Evolutionary conservation across 92 coral and sea anemone species (phyloP).

Genomic region (Epizoanthus ramosus): DNA sequence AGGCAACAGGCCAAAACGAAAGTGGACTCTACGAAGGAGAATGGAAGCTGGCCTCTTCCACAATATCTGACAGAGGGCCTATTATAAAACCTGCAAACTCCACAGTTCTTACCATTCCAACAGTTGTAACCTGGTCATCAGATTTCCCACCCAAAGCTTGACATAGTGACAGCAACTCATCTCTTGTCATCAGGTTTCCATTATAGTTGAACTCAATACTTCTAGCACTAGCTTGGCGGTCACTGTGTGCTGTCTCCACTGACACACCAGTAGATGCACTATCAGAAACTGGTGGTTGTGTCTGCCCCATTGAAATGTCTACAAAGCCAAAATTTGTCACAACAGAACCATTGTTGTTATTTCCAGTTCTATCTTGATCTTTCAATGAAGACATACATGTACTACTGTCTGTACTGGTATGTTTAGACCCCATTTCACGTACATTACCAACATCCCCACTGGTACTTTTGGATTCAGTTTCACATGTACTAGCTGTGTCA

Average conservation of each 20-base stretch:
- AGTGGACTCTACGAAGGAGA: too few relatives aligned
- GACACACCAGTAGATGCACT: neutral
- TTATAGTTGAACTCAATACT: neutral
- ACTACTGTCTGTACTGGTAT: neutral
- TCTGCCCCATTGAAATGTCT: neutral
- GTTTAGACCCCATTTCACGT: neutral
- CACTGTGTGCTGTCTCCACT: neutral
- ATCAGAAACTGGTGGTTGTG: neutral
- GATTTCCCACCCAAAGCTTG: constrained; percentile 39
- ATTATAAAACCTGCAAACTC: neutral
- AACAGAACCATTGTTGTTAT: neutral
- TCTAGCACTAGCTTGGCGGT: neutral
- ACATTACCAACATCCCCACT: too few relatives aligned
- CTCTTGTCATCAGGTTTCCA: constrained; percentile 61
- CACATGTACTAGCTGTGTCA: too few relatives aligned
- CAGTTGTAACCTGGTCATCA: constrained; percentile 33
- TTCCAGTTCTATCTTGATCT: neutral
- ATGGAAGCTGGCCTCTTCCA: neutral
- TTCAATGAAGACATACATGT: neutral
- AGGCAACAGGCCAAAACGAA: neutral
- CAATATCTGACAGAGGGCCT: neutral
- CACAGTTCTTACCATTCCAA: constrained; percentile 30
- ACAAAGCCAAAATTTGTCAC: neutral
- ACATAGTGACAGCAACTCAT: constrained; percentile 76
- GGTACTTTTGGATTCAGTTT: too few relatives aligned